Evolutionary conservation across 1,140 invertebrate species (phyloP).

Genomic region (Aphelenchoides avenae): DNA sequence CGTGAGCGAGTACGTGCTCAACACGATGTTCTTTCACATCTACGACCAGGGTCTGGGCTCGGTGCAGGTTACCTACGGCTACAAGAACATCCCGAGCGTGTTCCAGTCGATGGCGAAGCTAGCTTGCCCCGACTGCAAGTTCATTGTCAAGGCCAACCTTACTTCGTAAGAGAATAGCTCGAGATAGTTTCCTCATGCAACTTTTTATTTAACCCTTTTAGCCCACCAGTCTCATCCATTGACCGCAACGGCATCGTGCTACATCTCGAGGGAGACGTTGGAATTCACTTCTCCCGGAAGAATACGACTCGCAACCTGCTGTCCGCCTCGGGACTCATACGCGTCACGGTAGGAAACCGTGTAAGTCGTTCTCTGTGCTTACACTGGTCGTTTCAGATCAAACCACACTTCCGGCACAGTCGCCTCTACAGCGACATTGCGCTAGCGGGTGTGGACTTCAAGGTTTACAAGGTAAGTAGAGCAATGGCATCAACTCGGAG

Average conservation of each 20-base stretch:
- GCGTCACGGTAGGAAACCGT: slow-evolving; percentile 31
- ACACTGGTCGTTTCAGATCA: slow-evolving; percentile 29
- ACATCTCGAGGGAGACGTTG: slow-evolving; percentile 39
- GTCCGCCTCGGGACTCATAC: slow-evolving; percentile 35
- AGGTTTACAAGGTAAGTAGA: slow-evolving; percentile 35
- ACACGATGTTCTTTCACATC: slow-evolving; percentile 40
- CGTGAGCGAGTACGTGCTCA: slow-evolving; percentile 43
- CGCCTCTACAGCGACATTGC: slow-evolving; percentile 44
- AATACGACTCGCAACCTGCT: slow-evolving; percentile 39
- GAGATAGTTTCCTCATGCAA: slow-evolving; percentile 4
- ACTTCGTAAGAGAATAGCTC: slow-evolving; percentile 31
- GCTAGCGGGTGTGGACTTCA: slow-evolving; percentile 46
- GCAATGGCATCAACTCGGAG: neutral
- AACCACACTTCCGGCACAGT: slow-evolving; percentile 41
- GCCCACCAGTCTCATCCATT: slow-evolving; percentile 24
- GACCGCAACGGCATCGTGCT: slow-evolving; percentile 37
- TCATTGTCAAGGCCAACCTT: slow-evolving; percentile 37
- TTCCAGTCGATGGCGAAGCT: slow-evolving; percentile 37
- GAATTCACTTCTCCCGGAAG: slow-evolving; percentile 34
- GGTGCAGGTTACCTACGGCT: slow-evolving; percentile 37
- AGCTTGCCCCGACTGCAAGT: slow-evolving; percentile 40
- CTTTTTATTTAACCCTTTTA: slow-evolving; percentile 21
- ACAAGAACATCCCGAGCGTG: slow-evolving; percentile 29
- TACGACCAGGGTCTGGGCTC: slow-evolving; percentile 26
- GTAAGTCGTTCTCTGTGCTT: neutral